Conservation (phyloP, 2,113 vertebrate species). For the Lycocorax pyrrhopterus region DNA sequence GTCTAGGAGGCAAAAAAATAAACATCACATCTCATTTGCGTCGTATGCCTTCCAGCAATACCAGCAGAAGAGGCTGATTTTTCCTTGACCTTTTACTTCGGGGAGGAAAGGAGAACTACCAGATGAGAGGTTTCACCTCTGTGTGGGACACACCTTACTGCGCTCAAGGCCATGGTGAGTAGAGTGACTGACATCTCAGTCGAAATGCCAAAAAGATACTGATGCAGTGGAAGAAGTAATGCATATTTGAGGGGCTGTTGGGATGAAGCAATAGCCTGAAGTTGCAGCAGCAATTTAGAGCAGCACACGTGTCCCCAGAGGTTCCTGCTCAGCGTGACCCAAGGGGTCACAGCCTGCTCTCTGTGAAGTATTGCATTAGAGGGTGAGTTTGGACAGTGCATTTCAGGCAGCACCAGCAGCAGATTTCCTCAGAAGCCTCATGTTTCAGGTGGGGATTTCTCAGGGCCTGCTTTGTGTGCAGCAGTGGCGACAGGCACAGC, state of each 20-base stretch:
- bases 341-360: background rate
- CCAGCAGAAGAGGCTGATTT: background rate
- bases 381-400: background rate
- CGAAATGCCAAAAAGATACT: background rate
- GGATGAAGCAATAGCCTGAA: background rate
- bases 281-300: background rate
- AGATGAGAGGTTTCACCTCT: background rate
- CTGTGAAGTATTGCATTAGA: background rate
- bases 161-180: background rate
- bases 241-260: background rate
- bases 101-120: background rate
- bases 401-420: background rate
- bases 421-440: background rate
- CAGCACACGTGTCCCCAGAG: rapidly evolving
- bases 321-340: background rate
- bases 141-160: rapidly evolving
- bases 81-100: background rate
- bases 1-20: background rate
- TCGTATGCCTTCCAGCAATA: background rate
- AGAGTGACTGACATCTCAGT: background rate
- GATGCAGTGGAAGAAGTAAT: background rate
- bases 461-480: background rate
- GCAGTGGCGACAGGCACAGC: background rate
- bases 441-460: background rate
- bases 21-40: background rate